Conservation (phyloP, 2,113 vertebrate species). For the Platycercus adscitus region DNA sequence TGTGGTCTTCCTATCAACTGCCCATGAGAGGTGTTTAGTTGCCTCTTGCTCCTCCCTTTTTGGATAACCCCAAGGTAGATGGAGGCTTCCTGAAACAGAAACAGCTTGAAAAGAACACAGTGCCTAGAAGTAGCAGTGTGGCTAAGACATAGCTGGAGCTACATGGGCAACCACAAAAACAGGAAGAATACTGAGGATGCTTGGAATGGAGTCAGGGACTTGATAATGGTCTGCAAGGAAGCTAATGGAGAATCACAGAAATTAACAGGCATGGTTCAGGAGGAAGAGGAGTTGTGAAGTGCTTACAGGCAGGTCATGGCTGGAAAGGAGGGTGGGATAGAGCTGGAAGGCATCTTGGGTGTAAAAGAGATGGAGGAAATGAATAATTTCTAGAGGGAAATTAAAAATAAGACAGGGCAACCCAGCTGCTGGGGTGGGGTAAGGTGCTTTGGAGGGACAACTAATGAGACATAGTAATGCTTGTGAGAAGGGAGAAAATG, state of each 20-base stretch:
- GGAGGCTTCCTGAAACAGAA: not conserved
- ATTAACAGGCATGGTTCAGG: not conserved
- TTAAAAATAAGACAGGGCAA: not conserved
- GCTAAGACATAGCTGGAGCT: not conserved
- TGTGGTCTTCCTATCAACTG: not conserved
- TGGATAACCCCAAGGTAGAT: not conserved
- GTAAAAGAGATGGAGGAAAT: not conserved
- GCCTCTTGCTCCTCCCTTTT: not conserved
- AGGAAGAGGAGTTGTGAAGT: not conserved
- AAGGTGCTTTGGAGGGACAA: not conserved
- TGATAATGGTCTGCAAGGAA: not conserved
- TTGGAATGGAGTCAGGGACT: not conserved
- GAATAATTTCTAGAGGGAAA: not conserved
- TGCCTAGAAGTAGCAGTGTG: not conserved
- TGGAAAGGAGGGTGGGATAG: not conserved
- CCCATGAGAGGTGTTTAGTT: not conserved
- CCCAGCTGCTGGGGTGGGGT: not conserved
- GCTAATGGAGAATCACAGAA: not conserved
- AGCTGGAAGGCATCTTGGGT: not conserved
- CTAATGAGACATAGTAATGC: not conserved
- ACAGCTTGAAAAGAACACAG: not conserved
- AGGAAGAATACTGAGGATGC: fast-evolving
- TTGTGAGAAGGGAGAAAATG: not conserved
- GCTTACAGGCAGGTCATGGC: not conserved
- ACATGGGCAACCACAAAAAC: not conserved